Base-by-base conservation (phyloP, 2,797 vertebrate genomes). In the Craterocephalus amniculus region DNA sequence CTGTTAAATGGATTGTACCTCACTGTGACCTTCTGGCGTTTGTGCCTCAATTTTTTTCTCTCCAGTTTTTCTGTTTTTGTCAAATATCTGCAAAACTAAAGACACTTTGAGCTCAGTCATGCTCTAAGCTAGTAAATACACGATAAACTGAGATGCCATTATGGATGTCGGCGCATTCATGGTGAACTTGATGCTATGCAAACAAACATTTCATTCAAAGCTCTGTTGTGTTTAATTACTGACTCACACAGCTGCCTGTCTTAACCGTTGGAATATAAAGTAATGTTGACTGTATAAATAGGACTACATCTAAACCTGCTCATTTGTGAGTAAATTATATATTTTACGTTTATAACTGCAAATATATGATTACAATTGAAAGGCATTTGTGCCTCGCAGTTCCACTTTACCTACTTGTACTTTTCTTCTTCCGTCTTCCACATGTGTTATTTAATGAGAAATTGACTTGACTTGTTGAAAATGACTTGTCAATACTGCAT, bases 381-480 rank as follows among this genome's bases (percentile, higher is more conserved):
- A 48, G 20, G 20, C 43, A 48, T 48, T 48, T 48, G 43, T 48
- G 43, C 2, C 20, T 2, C 43, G 9, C 43, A 22, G 20, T 7
- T 6, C 43, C 2, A 48, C 20, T 10, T 7, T 20, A n/a, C 43
- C 8, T 48, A 22, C 40, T 20, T 18, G 38, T 40, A 40, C 38
- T 18, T 40, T 40, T 43, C 31, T 57, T 34, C 9, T 34, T 29
- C 4, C 8, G 18, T 32, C 29, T 32, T 32, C 8, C 20, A 20
- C 3, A 32, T 36, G 52, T 3, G 16, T 51, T 48, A 24, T 54
- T 35, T 29, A 38, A 60, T 67, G 20, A 74, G 26, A 40, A 3
- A 34, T 54, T 64, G 14, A 58, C n/a, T n/a, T 72, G 35, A 59
- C 14, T 57, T 4, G 4, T 57, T n/a, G n/a, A n/a, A n/a, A n/a